These are phyloP conservation scores for Thelaira solivaga DNA, from an alignment of 2,888 invertebrate genomes.

Conservation along the genomic window DNA sequence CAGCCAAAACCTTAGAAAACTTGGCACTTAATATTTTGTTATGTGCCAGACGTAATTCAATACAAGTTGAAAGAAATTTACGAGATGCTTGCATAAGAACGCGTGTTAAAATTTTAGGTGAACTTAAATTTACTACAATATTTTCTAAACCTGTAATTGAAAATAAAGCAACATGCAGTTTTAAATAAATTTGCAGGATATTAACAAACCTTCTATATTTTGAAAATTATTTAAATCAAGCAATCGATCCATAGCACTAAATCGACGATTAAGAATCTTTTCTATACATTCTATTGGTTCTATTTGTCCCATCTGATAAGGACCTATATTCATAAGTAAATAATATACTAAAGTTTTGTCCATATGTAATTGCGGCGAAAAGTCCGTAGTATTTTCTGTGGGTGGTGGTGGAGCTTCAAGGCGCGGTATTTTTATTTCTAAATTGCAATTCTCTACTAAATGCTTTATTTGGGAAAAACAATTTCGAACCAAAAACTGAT, in stretches of 20 bases:
- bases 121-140: conserved; percentile 69
- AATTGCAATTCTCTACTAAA: conserved; percentile 67
- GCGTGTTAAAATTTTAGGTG: conserved; percentile 67
- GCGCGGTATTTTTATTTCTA: conserved; percentile 68
- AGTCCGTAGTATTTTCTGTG: conserved; percentile 33
- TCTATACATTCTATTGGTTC: conserved; percentile 69
- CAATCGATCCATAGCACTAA: conserved; percentile 68
- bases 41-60: conserved; percentile 69
- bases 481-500: conserved; percentile 71
- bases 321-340: conserved; percentile 71
- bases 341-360: conserved; percentile 65
- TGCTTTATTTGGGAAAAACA: conserved; percentile 71
- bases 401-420: conserved; percentile 41
- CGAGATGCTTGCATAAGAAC: conserved; percentile 69
- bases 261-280: conserved; percentile 69
- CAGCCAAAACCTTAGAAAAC: conserved; percentile 66
- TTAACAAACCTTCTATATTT: conserved; percentile 63
- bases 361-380: conserved; percentile 49
- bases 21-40: conserved; percentile 70
- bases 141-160: conserved; percentile 66
- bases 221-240: conserved; percentile 72
- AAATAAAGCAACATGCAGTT: background rate
- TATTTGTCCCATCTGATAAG: conserved; percentile 68
- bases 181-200: background rate
- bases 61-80: conserved; percentile 69